These are phyloP conservation scores for Rhodinocichla rosea DNA, from an alignment of 2,113 vertebrate genomes.

Conservation along the genomic window DNA sequence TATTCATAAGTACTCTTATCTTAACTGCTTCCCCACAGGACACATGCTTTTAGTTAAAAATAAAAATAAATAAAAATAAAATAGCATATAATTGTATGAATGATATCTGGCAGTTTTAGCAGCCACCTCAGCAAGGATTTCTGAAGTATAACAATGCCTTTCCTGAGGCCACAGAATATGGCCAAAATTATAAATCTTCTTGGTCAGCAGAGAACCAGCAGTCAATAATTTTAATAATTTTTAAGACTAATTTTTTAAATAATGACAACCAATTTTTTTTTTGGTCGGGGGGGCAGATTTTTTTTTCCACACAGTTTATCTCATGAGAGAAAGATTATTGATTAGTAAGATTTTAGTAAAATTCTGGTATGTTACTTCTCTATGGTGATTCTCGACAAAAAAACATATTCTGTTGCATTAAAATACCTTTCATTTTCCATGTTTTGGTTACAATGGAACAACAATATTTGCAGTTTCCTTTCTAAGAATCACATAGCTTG, in stretches of 20 bases:
- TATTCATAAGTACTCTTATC: conserved; percentile 20
- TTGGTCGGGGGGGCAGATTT: too few relatives aligned
- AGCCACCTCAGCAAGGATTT: conserved; percentile 62
- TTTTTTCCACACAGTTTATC: neutral
- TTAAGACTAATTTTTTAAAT: neutral
- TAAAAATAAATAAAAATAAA: conserved; percentile 4
- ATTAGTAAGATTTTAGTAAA: neutral
- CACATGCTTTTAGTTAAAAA: conserved; percentile 75
- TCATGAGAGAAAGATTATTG: neutral
- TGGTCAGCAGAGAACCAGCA: neutral
- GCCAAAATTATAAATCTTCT: neutral
- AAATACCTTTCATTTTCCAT: neutral
- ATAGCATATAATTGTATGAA: neutral
- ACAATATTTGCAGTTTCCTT: neutral
- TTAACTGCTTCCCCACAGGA: conserved; percentile 43
- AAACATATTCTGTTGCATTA: neutral
- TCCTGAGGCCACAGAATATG: neutral
- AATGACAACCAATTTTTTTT: neutral
- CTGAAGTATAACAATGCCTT: conserved; percentile 71
- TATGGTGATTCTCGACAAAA: neutral
- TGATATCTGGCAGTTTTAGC: neutral
- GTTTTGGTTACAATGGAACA: neutral
- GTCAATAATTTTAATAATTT: neutral
- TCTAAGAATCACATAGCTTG: neutral
- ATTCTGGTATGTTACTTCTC: neutral